These are phyloP conservation scores for Cyaniris semiargus DNA, from an alignment of 2,888 invertebrate genomes.

Conservation along the genomic window DNA sequence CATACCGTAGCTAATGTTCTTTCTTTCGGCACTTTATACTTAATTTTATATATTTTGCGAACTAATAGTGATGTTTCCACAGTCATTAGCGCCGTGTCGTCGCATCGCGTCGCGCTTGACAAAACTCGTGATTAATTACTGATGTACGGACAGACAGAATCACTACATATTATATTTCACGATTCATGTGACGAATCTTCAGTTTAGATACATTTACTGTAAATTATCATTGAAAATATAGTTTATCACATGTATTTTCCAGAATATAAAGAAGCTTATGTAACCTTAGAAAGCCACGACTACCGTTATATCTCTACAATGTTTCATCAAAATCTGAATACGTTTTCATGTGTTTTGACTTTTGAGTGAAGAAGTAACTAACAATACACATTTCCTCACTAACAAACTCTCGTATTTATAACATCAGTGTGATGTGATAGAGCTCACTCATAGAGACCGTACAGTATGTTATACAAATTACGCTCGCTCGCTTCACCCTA, in stretches of 20 bases:
- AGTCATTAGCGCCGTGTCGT: slow-evolving; percentile 31
- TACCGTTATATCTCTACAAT: too few species aligned
- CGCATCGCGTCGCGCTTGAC: slow-evolving; percentile 29
- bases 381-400: too few species aligned
- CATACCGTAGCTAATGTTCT: background rate
- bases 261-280: too few species aligned
- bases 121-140: slow-evolving; percentile 24
- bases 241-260: background rate
- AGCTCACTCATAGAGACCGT: too few species aligned
- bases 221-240: background rate
- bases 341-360: too few species aligned
- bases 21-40: background rate
- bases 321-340: too few species aligned
- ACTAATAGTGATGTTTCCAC: slow-evolving; percentile 30
- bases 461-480: too few species aligned
- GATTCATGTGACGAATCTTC: slow-evolving; percentile 2
- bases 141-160: slow-evolving; percentile 31
- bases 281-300: too few species aligned
- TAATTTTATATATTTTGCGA: slow-evolving; percentile 12
- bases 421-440: too few species aligned
- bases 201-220: background rate
- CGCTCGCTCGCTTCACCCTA: too few species aligned
- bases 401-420: too few species aligned
- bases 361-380: too few species aligned
- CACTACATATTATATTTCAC: slow-evolving; percentile 32